A percentile compares a stretch with the other conserved stretches of the same genome.
Conservation (phyloP, 2,888 invertebrate species). For the Euspilapteryx auroguttella region DNA sequence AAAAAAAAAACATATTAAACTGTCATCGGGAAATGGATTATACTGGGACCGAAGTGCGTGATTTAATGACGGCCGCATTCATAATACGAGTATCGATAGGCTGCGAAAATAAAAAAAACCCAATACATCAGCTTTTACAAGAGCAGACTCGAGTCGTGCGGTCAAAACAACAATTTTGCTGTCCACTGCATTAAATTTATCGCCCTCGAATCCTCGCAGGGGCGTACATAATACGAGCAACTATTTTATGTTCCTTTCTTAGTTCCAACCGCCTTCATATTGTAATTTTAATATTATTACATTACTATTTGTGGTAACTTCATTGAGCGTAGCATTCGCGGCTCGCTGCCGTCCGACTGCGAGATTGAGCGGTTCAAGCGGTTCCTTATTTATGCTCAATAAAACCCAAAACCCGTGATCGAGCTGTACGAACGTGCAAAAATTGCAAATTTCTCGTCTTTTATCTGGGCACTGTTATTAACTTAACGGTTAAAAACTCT, state of each 20-base stretch:
- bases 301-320: conserved; percentile 4
- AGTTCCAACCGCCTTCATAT: conserved; percentile 22
- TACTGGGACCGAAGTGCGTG: too few relatives aligned
- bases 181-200: conserved; percentile 54
- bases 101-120: conserved; percentile 18
- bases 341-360: not conserved
- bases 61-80: conserved; percentile 22
- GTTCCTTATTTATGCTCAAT: too few relatives aligned
- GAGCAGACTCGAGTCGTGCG: conserved; percentile 32
- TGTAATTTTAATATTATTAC: conserved; percentile 19
- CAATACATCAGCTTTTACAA: conserved; percentile 16
- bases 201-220: conserved; percentile 47
- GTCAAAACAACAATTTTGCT: conserved; percentile 57
- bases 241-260: conserved; percentile 47
- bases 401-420: too few relatives aligned
- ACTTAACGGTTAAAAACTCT: conserved; percentile 31
- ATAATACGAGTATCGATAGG: conserved; percentile 27
- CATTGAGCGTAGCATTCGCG: not conserved
- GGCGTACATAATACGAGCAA: conserved; percentile 50
- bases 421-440: conserved; percentile 20
- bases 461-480: conserved; percentile 34
- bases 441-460: conserved; percentile 46
- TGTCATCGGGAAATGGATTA: too few relatives aligned
- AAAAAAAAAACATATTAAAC: too few relatives aligned
- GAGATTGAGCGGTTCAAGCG: not conserved